phyloP scores from a whole-genome alignment of 2,888 invertebrate species.

The Lasiommata megera region DNA sequence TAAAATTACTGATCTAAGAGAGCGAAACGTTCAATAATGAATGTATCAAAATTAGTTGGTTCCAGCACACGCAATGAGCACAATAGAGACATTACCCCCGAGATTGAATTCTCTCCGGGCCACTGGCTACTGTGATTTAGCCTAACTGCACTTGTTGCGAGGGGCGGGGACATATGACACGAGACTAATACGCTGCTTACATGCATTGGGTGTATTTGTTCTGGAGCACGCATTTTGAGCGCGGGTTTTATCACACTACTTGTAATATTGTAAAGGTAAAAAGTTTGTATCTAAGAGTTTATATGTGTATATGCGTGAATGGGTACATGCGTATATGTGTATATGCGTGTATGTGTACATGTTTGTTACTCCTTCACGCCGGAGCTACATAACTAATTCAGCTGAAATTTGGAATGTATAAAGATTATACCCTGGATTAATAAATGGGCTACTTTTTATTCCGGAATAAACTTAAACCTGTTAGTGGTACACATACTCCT shows the following conservation, averaged over 20 bases:
- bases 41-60: conserved; percentile 52
- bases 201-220: conserved; percentile 50
- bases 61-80: conserved; percentile 41
- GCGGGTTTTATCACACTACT: background rate
- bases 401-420: too few species aligned
- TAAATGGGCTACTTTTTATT: too few species aligned
- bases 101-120: conserved; percentile 62
- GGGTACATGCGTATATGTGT: too few species aligned
- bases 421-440: too few species aligned
- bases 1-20: too few species aligned
- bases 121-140: conserved; percentile 69
- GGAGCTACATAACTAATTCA: too few species aligned
- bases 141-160: conserved; percentile 73
- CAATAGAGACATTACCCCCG: conserved; percentile 57
- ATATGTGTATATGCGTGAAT: too few species aligned
- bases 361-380: too few species aligned
- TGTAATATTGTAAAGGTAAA: background rate
- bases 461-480: too few species aligned
- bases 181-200: conserved; percentile 62
- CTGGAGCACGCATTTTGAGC: background rate
- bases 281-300: background rate
- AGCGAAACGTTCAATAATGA: too few species aligned
- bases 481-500: too few species aligned
- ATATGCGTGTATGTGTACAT: too few species aligned
- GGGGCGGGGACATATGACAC: conserved; percentile 55